Evolutionary conservation across 2,888 invertebrate species (phyloP), one percentile per base, ranked within the genome.

Genomic region (Carcina quercana): DNA sequence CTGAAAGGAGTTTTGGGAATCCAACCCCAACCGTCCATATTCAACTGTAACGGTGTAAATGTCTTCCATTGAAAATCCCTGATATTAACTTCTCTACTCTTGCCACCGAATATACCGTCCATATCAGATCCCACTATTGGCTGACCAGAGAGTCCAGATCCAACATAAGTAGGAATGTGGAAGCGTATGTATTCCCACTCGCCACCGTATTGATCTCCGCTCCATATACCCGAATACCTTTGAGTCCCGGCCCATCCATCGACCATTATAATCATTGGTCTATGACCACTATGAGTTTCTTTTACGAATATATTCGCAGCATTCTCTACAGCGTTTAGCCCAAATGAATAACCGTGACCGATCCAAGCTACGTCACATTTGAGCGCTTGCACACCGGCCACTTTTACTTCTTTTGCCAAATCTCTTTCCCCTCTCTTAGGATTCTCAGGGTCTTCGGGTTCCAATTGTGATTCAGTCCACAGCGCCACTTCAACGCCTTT

Each of bases 311-410:
- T 63, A 5, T 59, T 51, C 1, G 67, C 50, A 11, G 79, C 80
- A 17, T 69, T 60, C 38, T 76, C 72, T 17, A 82, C 65, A 12
- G 82, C 78, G 38, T 50, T 72, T 10, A 80, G 55, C 1, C 62
- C 82, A 42, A 75, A 80, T 0, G 82, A 83, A 41, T 82, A 83
- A 2, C 82, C 82, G 6, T 42, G 34, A 3, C 80, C 82, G 17
- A 83, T 73, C 82, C 82, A 83, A 3, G 79, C 80, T 0, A 79
- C 82, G 34, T 83, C 82, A 47, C 80, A 79, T 57, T 83, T 83
- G 1, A 83, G 59, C 0, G 82, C 80, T 7, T 67, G 67, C 2
- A 75, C 60, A 7, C 72, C 70, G 25, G 79, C 79, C 14, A 59
- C 40, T 5, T 58, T 47, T 1, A 80, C 66, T 65, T 83, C 82